A percentile compares a stretch with the other conserved stretches of the same genome.
Evolutionary conservation across 2,113 vertebrate genomes (phyloP).

Genomic region (Zosterops lateralis): DNA sequence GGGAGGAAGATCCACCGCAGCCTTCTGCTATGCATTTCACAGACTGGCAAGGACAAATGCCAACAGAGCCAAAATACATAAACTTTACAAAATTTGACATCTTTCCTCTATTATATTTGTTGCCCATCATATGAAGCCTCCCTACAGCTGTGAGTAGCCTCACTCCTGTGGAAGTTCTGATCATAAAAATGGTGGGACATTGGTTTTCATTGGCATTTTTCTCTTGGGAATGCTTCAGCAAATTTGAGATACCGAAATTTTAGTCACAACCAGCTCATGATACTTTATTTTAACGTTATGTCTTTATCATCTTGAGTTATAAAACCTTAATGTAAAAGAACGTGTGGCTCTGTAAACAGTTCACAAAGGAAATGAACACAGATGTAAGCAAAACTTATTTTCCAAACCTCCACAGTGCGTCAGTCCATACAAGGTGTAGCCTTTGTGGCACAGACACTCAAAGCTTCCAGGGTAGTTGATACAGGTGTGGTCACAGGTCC

Average conservation of each 20-base stretch:
- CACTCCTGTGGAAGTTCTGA: background rate
- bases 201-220: background rate
- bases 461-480: slow-evolving; percentile 94
- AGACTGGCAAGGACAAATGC: background rate
- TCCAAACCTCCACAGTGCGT: slow-evolving; percentile 96
- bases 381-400: background rate
- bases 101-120: background rate
- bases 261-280: background rate
- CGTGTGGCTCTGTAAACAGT: background rate
- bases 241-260: background rate
- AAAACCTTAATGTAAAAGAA: background rate
- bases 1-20: background rate
- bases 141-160: background rate
- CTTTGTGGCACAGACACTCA: slow-evolving; percentile 90
- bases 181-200: background rate
- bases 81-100: background rate
- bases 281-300: background rate
- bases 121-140: background rate
- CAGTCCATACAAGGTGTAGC: slow-evolving; percentile 89
- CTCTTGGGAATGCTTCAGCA: background rate
- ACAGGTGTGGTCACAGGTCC: slow-evolving; percentile 93
- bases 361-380: background rate
- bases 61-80: background rate
- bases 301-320: background rate
- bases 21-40: background rate